Conservation (phyloP, 2,113 vertebrate species). For the Pogonocichla stellata region DNA sequence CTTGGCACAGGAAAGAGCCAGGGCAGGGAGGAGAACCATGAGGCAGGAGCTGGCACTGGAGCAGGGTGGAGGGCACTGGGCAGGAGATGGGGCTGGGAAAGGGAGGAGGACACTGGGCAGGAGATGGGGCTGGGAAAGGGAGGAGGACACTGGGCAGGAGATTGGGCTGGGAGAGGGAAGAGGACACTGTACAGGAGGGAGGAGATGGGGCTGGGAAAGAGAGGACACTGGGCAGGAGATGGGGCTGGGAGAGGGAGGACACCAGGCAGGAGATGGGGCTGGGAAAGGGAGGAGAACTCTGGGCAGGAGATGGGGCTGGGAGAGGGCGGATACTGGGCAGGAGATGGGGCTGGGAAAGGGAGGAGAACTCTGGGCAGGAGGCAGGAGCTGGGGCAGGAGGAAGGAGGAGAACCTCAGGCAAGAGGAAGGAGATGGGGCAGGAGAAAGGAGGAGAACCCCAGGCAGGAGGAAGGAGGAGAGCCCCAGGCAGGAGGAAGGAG, state of each 20-base stretch:
- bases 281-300: neutral
- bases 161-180: neutral
- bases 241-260: neutral
- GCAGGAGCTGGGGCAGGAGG: no score
- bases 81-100: neutral
- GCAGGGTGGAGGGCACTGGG: neutral
- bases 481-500: neutral
- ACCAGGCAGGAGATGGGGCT: neutral
- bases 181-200: rapidly evolving
- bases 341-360: neutral
- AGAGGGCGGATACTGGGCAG: neutral
- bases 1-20: neutral
- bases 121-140: neutral
- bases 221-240: neutral
- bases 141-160: neutral
- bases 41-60: neutral
- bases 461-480: neutral
- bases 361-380: neutral
- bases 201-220: neutral
- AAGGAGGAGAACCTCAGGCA: neutral
- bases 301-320: neutral
- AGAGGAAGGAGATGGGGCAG: neutral
- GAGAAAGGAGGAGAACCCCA: neutral
- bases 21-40: neutral
- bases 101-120: neutral